These are phyloP conservation scores for Imbricaverruca yamaguchii DNA, from an alignment of 2,888 invertebrate species.

Conservation along the genomic window DNA sequence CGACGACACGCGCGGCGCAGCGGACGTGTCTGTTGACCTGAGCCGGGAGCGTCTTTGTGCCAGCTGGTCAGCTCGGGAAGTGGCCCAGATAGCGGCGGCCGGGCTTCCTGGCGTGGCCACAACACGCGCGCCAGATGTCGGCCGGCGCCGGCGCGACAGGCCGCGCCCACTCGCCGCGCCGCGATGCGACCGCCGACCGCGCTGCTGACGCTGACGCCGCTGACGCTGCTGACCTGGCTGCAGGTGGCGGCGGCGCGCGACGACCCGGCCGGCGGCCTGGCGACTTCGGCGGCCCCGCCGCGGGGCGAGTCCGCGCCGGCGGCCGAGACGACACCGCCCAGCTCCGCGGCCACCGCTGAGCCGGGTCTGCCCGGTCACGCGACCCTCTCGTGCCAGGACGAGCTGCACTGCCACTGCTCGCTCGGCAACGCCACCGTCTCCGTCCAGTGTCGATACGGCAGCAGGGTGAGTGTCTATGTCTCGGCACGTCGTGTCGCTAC, in stretches of 20 bases:
- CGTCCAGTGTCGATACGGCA: constrained; percentile 7
- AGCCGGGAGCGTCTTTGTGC: too few relatives aligned
- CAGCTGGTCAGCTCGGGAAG: not conserved
- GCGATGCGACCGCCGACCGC: not conserved
- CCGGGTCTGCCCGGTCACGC: not conserved
- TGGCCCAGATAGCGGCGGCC: not conserved
- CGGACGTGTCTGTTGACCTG: too few relatives aligned
- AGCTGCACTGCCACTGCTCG: not conserved
- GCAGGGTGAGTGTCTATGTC: not conserved
- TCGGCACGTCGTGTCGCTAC: not conserved
- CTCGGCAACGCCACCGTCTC: not conserved
- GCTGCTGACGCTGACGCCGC: not conserved
- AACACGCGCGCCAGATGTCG: not conserved
- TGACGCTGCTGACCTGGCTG: not conserved
- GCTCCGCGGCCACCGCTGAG: not conserved
- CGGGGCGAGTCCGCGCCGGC: not conserved
- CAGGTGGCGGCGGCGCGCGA: not conserved
- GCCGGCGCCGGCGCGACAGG: not conserved
- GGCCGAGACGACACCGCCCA: not conserved
- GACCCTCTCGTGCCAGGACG: not conserved
- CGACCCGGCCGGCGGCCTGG: not conserved
- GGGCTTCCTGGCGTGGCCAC: not conserved
- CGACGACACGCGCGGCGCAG: too few relatives aligned
- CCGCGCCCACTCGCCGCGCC: not conserved
- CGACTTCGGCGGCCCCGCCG: not conserved